Base-by-base conservation (phyloP, 2,113 vertebrate genomes). In the Triplophysa dalaica region DNA sequence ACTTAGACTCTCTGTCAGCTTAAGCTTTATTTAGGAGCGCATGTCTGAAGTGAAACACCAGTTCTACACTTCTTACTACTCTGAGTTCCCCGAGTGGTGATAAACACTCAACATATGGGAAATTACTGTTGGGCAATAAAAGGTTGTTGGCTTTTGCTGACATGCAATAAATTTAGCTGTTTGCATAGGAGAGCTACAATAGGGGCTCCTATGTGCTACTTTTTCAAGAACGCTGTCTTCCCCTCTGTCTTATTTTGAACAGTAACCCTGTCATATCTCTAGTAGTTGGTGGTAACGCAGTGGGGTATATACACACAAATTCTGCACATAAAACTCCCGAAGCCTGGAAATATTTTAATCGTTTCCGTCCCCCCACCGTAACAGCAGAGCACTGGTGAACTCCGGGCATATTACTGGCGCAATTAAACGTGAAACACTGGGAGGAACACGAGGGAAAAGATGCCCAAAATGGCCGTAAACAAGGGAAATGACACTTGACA, bases 401-500 rank as follows among this genome's bases (percentile, higher is more conserved):
- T 83, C 76, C 64, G 75, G 74, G 82, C 87, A 87, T 81, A 81
- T 93, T 91, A 90, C 88, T 92, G 88, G 86, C 83, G 89, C 90
- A 91, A 92, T 93, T 93, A 93, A 92, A 93, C 76, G 89, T 87
- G 89, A 91, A 93, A 92, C 86, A 87, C 87, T 88, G 85, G 82
- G 83, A 87, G 87, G 82, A 91, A 86, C 87, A 88, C 12, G 81
- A 85, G 86, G 84, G 86, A 89, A 84, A 76, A 80, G 82, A 86
- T 86, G 84, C 90, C 88, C 89, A 88, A 91, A 92, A 91, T 88
- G 91, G 89, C 86, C 90, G 91, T 92, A 92, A 94, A 94, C 90
- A 91, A 90, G 90, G 80, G 89, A 92, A 92, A 92, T 90, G 89
- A 92, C 92, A 91, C 88, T 89, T 93, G 92, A 92, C 91, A 92